Base-by-base conservation (phyloP, 2,888 invertebrate species). In the Elgonia sp. region DNA sequence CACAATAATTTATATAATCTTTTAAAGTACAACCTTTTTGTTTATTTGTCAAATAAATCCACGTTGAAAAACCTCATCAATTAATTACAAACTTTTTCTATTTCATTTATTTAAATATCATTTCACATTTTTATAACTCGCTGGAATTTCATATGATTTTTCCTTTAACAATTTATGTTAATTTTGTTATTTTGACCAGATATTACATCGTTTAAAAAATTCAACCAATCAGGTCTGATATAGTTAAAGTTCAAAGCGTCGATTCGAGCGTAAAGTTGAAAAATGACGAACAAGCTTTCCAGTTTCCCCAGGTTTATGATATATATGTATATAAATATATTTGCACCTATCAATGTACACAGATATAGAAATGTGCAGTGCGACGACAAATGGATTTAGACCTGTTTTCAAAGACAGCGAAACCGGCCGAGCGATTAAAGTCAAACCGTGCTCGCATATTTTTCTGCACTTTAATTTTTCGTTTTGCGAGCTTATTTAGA, bases 391-490 rank as follows among this genome's bases (percentile, higher is more conserved):
- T 50, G 46, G 40, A 18, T 73, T 75, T 75, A 62, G 29, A 75
- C 62, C 46, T 62, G 75, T 62, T 75, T 62, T 62, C 62, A 75
- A 75, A 62, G 62, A 46, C 62, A 42, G 62, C 62, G 46, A 75
- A 75, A 75, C 75, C 62, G 75, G 75, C 75, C 14, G 12, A 39
- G 46, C 75, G 62, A 62, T 75, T 50, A 46, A 62, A 75, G 29
- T 62, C 21, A 37, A 10, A 73, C 21, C 20, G 39, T 18, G 46
- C 14, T 39, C 21, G 42, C 39, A 69, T 73, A 73, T 73, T 62
- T 62, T 42, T 57, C 14, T 60, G n/a, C 42, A 2, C 42, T 42
- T 60, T 16, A 9, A 37, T 53, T 73, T 60, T 60, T 60, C 62
- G 0, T 62, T 75, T 50, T 62, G n/a, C 50, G 10, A 75, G 20